Base-by-base conservation (phyloP, 2,113 vertebrate genomes). In the Toxotes jaculatrix region DNA sequence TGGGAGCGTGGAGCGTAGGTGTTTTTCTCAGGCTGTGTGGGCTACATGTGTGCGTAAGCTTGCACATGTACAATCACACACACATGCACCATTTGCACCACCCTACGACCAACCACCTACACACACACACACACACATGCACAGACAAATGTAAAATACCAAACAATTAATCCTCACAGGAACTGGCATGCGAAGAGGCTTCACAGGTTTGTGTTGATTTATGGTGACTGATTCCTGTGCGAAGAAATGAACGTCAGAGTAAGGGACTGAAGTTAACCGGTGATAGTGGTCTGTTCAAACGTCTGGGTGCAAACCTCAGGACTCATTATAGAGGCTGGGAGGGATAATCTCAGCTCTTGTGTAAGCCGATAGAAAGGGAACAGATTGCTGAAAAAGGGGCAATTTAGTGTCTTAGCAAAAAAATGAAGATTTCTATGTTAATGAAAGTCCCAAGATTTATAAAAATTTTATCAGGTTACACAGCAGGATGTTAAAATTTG, bases 271-370 rank as follows among this genome's bases (percentile, higher is more conserved):
- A 40, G 53, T 79, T 59, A 68, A 71, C 57, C 31, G 45, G 32
- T 2, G 61, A 78, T 42, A 74, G 43, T 16, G 27, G 57, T 61
- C 27, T 59, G 49, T 65, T 64, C 59, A 69, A 63, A 77, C 61
- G 61, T 70, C 77, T 42, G 43, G 32, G 69, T 53, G 9, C 17
- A 64, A 74, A 74, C 61, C 57, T 78, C 55, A 59, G 34, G 34
- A 66, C 65, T 81, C 78, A 84, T 86, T 84, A 85, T 12, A 75
- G 13, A 57, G 63, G 36, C 69, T 55, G 27, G 65, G 56, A 66
- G 27, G 61, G 59, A 86, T 83, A 79, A 89, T 88, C 55, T 84
- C 45, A 71, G 71, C 62, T 85, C 73, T 6, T 69, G 63, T 72
- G 16, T 86, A 83, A 88, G 21, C 72, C 4, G 49, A 83, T 85